Conservation (phyloP, 2,888 invertebrate genomes). For the Drosophila aldrichi region DNA sequence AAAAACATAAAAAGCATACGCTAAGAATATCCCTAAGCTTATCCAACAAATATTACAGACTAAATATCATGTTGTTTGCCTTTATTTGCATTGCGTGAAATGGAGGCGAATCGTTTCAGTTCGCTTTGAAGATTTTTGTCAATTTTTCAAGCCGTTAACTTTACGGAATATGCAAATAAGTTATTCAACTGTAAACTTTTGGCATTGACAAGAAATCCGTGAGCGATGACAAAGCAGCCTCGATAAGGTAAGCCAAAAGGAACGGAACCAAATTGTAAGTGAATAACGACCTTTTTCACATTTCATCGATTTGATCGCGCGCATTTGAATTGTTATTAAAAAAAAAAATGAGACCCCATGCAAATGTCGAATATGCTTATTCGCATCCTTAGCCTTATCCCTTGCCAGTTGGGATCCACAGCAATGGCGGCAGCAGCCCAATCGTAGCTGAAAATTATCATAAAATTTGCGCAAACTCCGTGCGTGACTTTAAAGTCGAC, state of each 20-base stretch:
- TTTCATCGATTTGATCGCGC: constrained; percentile 62
- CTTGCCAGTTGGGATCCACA: constrained; percentile 34
- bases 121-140: constrained; percentile 35
- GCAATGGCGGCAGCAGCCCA: constrained; percentile 72
- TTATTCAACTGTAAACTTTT: constrained; percentile 62
- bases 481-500: constrained; percentile 72
- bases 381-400: constrained; percentile 6
- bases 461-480: constrained; percentile 81
- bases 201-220: constrained; percentile 19
- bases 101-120: constrained; percentile 1
- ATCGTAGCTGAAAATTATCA: constrained; percentile 74
- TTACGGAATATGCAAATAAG: constrained; percentile 70
- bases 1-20: too few relatives aligned
- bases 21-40: background rate
- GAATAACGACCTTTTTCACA: constrained; percentile 62
- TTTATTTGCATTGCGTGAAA: background rate
- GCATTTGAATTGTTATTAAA: constrained; percentile 71
- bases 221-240: constrained; percentile 51
- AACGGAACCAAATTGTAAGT: constrained; percentile 10
- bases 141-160: constrained; percentile 75
- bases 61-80: background rate
- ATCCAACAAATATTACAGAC: background rate
- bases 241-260: constrained; percentile 22
- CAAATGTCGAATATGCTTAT: constrained; percentile 50
- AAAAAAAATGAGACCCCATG: constrained; percentile 18